Percentiles rank a stretch among this genome's conserved stretches.
phyloP scores from a whole-genome alignment of 2,113 vertebrate species.

The Melanerpes aurifrons region DNA sequence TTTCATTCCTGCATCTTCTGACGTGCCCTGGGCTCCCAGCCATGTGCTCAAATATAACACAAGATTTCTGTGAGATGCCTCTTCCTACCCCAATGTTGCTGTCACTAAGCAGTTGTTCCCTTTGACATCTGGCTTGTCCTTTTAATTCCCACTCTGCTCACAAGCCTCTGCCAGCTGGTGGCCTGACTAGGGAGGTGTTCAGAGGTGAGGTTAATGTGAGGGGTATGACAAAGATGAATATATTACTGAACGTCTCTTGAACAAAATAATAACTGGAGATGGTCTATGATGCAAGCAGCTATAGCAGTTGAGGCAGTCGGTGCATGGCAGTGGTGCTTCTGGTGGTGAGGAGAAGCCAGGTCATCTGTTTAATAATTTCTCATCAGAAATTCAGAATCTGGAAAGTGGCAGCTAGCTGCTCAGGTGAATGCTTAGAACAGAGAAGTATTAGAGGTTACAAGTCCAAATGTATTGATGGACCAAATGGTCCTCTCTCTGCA shows the following conservation, averaged over 20 bases:
- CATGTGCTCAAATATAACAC: neutral
- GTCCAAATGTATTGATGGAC: neutral
- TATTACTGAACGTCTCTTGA: neutral
- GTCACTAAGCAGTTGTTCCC: neutral
- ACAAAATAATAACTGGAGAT: neutral
- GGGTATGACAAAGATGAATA: neutral
- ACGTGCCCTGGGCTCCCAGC: neutral
- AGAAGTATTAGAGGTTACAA: neutral
- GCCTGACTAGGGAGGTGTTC: neutral
- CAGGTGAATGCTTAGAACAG: neutral
- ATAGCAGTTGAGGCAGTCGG: neutral
- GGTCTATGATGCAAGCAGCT: neutral
- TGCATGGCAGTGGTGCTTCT: neutral
- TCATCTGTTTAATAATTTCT: neutral
- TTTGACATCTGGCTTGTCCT: neutral
- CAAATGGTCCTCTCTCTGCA: neutral
- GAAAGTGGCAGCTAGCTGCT: neutral
- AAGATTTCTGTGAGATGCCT: neutral
- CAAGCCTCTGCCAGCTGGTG: neutral
- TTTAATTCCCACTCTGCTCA: neutral
- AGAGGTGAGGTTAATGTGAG: neutral
- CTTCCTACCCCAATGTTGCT: neutral
- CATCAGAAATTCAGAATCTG: neutral
- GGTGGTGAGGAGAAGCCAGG: neutral
- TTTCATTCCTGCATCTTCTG: neutral